Evolutionary conservation across 1,140 invertebrate species (phyloP).

Genomic region (Aradophagus sp.): DNA sequence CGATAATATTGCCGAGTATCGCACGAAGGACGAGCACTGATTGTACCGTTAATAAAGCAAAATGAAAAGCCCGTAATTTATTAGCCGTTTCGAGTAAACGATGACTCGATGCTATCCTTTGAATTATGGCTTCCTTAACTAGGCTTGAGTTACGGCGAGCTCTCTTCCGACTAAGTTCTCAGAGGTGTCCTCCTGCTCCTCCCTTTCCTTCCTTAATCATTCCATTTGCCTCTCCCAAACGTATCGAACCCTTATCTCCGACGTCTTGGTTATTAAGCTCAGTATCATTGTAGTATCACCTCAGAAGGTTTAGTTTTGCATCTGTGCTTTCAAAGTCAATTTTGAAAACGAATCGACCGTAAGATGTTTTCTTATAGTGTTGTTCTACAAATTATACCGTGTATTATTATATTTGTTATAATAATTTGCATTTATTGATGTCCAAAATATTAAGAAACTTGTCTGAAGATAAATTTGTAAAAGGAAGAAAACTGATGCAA

Average conservation of each 20-base stretch:
- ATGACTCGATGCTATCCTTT: conserved; percentile 71
- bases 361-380: no score
- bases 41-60: conserved; percentile 70
- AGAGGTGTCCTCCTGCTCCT: conserved; percentile 32
- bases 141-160: conserved; percentile 72
- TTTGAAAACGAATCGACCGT: no score
- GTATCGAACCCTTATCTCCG: conserved; percentile 29
- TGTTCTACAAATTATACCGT: no score
- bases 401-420: no score
- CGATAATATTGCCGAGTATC: conserved; percentile 15
- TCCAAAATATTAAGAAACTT: no score
- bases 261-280: background rate
- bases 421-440: no score
- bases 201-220: conserved; percentile 27
- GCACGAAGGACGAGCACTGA: conserved; percentile 39
- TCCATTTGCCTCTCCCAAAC: conserved; percentile 20
- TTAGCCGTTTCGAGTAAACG: conserved; percentile 69
- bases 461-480: no score
- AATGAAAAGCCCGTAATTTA: conserved; percentile 73
- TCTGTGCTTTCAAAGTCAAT: no score
- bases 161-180: conserved; percentile 48
- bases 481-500: no score
- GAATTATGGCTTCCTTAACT: conserved; percentile 75
- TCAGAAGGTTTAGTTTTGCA: no score
- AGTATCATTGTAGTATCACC: no score